Evolutionary conservation across 2,797 vertebrate genomes (phyloP).

Genomic region (Xiphorhynchus erythropygius): DNA sequence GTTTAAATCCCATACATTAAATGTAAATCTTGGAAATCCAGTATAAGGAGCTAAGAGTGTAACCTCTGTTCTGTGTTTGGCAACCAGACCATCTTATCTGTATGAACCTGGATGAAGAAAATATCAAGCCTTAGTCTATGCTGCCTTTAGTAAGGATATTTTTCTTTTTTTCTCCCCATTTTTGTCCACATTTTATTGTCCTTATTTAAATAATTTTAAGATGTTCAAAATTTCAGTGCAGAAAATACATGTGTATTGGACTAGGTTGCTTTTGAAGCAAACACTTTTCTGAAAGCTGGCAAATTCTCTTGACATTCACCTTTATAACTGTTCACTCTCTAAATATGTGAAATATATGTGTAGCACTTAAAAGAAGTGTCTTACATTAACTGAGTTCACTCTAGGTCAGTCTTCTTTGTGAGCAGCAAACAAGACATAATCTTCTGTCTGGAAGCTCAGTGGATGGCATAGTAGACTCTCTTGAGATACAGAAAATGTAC

Average conservation of each 20-base stretch:
- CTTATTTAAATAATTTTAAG: not conserved
- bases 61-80: slow-evolving; percentile 21
- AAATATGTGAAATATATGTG: slow-evolving; percentile 31
- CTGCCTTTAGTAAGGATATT: not conserved
- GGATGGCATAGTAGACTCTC: slow-evolving; percentile 70
- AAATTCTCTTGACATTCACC: not conserved
- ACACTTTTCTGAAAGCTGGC: not conserved
- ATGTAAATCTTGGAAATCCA: slow-evolving; percentile 36
- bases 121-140: not conserved
- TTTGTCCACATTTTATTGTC: not conserved
- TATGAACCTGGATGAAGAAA: not conserved
- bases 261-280: not conserved
- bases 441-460: slow-evolving; percentile 68
- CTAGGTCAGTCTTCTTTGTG: slow-evolving; percentile 70
- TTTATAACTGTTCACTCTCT: slow-evolving; percentile 29
- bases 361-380: slow-evolving; percentile 43
- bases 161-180: not conserved
- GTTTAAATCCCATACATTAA: slow-evolving; percentile 39
- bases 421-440: slow-evolving; percentile 73
- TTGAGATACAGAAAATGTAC: slow-evolving; percentile 73
- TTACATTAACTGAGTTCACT: slow-evolving; percentile 68
- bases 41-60: slow-evolving; percentile 22
- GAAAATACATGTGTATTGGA: not conserved
- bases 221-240: not conserved
- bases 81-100: not conserved